Conservation (phyloP, 2,888 invertebrate species). For the Cactoblastis cactorum region DNA sequence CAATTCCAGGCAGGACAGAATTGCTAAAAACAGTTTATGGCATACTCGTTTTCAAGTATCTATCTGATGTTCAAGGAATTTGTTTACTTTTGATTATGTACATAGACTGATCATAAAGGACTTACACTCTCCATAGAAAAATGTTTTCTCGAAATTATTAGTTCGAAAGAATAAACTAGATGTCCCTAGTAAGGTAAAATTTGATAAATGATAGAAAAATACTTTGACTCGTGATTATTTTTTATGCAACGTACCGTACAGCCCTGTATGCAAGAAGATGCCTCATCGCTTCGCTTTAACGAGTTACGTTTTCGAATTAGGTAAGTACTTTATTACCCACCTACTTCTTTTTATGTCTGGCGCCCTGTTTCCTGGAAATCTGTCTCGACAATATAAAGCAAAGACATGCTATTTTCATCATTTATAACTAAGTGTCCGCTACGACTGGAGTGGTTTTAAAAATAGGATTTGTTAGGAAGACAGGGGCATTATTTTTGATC, state of each 20-base stretch:
- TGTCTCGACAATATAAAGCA: constrained; percentile 42
- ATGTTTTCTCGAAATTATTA: too few relatives aligned
- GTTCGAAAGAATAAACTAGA: too few relatives aligned
- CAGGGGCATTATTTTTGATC: background rate
- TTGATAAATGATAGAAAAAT: too few relatives aligned
- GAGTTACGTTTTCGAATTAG: constrained; percentile 45
- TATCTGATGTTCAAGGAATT: background rate
- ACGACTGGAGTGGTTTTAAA: background rate
- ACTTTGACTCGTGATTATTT: too few relatives aligned
- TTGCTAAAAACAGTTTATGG: background rate
- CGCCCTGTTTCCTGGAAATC: constrained; percentile 63
- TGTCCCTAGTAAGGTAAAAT: too few relatives aligned
- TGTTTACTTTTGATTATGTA: too few relatives aligned
- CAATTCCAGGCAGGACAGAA: constrained; percentile 37
- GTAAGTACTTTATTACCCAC: background rate
- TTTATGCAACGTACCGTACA: too few relatives aligned
- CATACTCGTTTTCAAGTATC: background rate
- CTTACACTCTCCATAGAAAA: too few relatives aligned
- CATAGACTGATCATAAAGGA: too few relatives aligned
- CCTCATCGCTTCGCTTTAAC: constrained; percentile 33
- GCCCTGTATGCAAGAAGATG: constrained; percentile 30
- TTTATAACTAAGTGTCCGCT: constrained; percentile 21
- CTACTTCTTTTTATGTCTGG: constrained; percentile 56
- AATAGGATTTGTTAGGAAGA: background rate
- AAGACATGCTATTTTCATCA: constrained; percentile 57